phyloP scores from a whole-genome alignment of 2,888 invertebrate genomes.

The Aphidius colemani region DNA sequence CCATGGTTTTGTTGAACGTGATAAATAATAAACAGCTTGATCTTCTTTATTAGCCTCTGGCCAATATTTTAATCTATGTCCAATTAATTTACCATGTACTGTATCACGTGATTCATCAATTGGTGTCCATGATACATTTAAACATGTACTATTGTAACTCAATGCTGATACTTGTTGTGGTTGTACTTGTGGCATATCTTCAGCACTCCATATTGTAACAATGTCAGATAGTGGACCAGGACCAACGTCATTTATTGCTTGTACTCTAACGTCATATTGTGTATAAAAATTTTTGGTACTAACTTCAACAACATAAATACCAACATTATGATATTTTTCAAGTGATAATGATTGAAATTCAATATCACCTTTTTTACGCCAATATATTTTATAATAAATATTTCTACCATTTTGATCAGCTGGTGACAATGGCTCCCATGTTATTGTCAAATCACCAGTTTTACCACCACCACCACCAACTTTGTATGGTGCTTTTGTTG shows the following conservation, averaged over 20 bases:
- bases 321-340: slow-evolving; percentile 75
- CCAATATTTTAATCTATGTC: slow-evolving; percentile 95
- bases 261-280: slow-evolving; percentile 83
- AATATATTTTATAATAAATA: slow-evolving; percentile 88
- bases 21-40: slow-evolving; percentile 81
- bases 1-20: slow-evolving; percentile 81
- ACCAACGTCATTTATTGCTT: slow-evolving; percentile 80
- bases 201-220: slow-evolving; percentile 80
- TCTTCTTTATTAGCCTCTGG: slow-evolving; percentile 75
- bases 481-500: slow-evolving; percentile 76
- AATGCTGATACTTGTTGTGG: slow-evolving; percentile 80
- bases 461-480: slow-evolving; percentile 95
- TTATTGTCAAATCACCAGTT: slow-evolving; percentile 90
- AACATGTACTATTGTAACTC: slow-evolving; percentile 88
- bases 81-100: slow-evolving; percentile 87
- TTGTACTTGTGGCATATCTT: slow-evolving; percentile 88
- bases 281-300: slow-evolving; percentile 78
- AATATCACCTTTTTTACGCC: slow-evolving; percentile 75
- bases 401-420: slow-evolving; percentile 88
- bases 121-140: slow-evolving; percentile 90
- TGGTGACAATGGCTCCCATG: slow-evolving; percentile 79
- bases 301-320: slow-evolving; percentile 78
- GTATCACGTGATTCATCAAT: slow-evolving; percentile 83
- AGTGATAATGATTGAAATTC: slow-evolving; percentile 78
- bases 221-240: slow-evolving; percentile 81